Percentiles rank a stretch among this genome's conserved stretches.
phyloP scores from a whole-genome alignment of 2,888 invertebrate species.

The Xestia xanthographa region DNA sequence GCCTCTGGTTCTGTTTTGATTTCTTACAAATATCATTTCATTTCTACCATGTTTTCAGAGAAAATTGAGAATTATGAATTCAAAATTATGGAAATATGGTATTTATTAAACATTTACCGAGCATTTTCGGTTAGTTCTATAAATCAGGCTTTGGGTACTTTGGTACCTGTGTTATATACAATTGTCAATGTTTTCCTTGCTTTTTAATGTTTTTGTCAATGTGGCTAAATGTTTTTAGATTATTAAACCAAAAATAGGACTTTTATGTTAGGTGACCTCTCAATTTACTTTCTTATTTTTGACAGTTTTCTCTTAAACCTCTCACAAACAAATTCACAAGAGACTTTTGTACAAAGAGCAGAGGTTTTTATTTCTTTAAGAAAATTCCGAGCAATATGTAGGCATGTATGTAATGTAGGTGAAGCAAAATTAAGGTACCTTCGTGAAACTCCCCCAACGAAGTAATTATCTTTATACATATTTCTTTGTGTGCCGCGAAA shows the following conservation, averaged over 20 bases:
- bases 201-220: background rate
- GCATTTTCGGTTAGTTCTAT: background rate
- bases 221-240: background rate
- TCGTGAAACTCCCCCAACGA: constrained; percentile 10
- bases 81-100: background rate
- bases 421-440: constrained; percentile 18
- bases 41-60: background rate
- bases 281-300: background rate
- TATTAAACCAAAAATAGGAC: background rate
- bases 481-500: constrained; percentile 33
- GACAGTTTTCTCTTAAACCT: background rate
- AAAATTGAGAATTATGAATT: background rate
- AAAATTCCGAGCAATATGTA: constrained; percentile 15
- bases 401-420: background rate
- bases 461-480: constrained; percentile 36
- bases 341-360: background rate
- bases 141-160: background rate
- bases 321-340: background rate
- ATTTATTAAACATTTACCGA: no score
- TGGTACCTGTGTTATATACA: background rate
- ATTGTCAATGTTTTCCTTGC: background rate
- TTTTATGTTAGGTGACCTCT: background rate
- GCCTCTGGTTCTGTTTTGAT: constrained; percentile 44
- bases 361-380: background rate
- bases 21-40: constrained; percentile 21